A percentile compares a stretch with the other conserved stretches of the same genome.
Evolutionary conservation across 2,113 vertebrate genomes (phyloP).

Genomic region (Xiphophorus maculatus): DNA sequence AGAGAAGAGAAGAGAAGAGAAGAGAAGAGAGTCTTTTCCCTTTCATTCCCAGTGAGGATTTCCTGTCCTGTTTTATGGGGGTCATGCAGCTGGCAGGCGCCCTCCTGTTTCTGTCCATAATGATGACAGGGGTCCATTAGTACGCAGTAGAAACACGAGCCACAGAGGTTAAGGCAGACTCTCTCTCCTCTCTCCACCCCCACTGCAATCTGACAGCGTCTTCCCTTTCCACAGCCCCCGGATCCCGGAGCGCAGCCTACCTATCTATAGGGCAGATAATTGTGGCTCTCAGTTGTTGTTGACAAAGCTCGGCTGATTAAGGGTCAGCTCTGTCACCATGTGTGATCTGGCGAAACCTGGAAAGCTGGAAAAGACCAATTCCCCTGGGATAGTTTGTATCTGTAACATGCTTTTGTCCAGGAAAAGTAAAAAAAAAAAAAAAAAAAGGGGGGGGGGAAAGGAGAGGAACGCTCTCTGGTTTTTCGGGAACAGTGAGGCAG

Average conservation of each 20-base stretch:
- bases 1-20: slow-evolving; percentile 20
- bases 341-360: slow-evolving; percentile 32
- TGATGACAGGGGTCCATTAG: slow-evolving; percentile 78
- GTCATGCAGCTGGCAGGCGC: slow-evolving; percentile 81
- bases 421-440: slow-evolving; percentile 18
- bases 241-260: slow-evolving; percentile 33
- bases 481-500: slow-evolving; percentile 27
- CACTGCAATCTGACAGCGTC: slow-evolving; percentile 42
- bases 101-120: slow-evolving; percentile 80
- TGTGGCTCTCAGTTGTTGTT: slow-evolving; percentile 63
- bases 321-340: slow-evolving; percentile 58
- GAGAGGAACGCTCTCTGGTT: slow-evolving; percentile 1
- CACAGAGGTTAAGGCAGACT: slow-evolving; percentile 65
- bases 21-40: slow-evolving; percentile 53
- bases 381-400: slow-evolving; percentile 20
- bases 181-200: neutral
- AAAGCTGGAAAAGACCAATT: slow-evolving; percentile 31
- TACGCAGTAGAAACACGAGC: slow-evolving; percentile 74
- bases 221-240: slow-evolving; percentile 65
- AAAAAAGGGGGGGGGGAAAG: neutral
- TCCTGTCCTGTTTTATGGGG: slow-evolving; percentile 80
- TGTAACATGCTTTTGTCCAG: slow-evolving; percentile 30
- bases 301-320: slow-evolving; percentile 58
- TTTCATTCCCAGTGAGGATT: slow-evolving; percentile 75
- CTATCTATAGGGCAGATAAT: slow-evolving; percentile 70